These are phyloP conservation scores for Antennarius maculatus DNA, from an alignment of 2,797 vertebrate genomes.

Conservation along the genomic window DNA sequence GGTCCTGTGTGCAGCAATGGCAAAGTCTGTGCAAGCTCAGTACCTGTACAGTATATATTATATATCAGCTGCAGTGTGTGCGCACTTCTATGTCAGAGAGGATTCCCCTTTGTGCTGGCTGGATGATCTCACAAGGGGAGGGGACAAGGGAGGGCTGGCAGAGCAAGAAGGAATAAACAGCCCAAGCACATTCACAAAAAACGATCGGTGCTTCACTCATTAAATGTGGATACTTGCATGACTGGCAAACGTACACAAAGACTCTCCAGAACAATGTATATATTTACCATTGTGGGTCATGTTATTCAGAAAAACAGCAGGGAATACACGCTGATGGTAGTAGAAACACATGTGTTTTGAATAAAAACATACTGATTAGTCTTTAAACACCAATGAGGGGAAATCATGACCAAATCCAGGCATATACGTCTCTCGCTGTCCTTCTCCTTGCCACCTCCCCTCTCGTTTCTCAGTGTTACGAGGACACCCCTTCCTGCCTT, in stretches of 20 bases:
- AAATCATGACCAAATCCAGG: slow-evolving; percentile 29
- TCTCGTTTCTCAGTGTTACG: slow-evolving; percentile 32
- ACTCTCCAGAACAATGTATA: neutral
- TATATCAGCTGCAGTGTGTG: slow-evolving; percentile 61
- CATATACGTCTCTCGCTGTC: slow-evolving; percentile 51
- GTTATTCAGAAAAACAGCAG: neutral
- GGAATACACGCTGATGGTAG: neutral
- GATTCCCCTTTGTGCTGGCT: slow-evolving; percentile 75
- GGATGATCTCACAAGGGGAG: slow-evolving; percentile 53
- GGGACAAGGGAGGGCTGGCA: slow-evolving; percentile 31
- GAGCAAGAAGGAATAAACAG: slow-evolving; percentile 25
- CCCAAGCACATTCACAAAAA: slow-evolving; percentile 3
- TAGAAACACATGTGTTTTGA: neutral
- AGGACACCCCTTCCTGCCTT: slow-evolving; percentile 71
- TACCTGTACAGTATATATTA: slow-evolving; percentile 56
- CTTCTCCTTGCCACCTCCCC: slow-evolving; percentile 44
- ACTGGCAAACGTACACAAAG: neutral
- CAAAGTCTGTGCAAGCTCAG: slow-evolving; percentile 59
- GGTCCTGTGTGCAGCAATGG: slow-evolving; percentile 48
- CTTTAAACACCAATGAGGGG: slow-evolving; percentile 11
- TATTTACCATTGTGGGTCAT: neutral
- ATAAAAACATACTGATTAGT: neutral
- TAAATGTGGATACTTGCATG: slow-evolving; percentile 4
- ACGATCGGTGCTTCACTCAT: neutral
- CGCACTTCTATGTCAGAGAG: slow-evolving; percentile 70